Base-by-base conservation (phyloP, 2,113 vertebrate species). In the Syngnathoides biaculeatus region DNA sequence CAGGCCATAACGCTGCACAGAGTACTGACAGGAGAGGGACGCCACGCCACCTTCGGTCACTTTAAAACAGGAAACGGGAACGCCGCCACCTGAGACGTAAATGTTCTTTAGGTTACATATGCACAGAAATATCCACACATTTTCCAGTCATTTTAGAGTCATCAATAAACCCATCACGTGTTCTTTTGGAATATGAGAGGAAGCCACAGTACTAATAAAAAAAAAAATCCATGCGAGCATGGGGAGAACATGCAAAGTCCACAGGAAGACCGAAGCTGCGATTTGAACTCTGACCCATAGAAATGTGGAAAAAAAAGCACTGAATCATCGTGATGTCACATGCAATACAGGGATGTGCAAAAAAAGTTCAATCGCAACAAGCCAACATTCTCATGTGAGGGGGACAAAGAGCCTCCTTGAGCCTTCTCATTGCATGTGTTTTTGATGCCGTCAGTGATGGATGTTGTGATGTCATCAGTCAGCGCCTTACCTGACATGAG, bases 21-120 rank as follows among this genome's bases (percentile, higher is more conserved):
- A 92, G 86, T 93, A 93, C 68, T 91, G 90, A 20, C 92, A 93
- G 63, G 91, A 79, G 64, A 93, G 76, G 26, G 88, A 89, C 39
- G 90, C 89, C 53, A 87, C 79, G 53, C 80, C 84, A 27, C 91
- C 92, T 69, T 92, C 89, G 0, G 47, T 62, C 62, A 91, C 91
- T 17, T 84, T 88, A 15, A 87, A 89, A 10, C 73, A 67, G 20
- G 56, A 76, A 0, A 81, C 75, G 0, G 66, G 59, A 0, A 1
- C 63, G 17, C 74, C 59, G 57, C 66, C 78, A 53, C 79, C 74
- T 79, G 22, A 45, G 26, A 57, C 8, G 26, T 1, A 57, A 57
- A 35, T 5, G 15, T 27, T 19, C 6, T 57, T 57, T 35, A 43
- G 15, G 19, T 47, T 47, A 8, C 5, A 47, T 47, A 47, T 48